Evolutionary conservation across 2,888 invertebrate species (phyloP), one percentile per base, ranked within the genome.

Genomic region (Molanna angustata): DNA sequence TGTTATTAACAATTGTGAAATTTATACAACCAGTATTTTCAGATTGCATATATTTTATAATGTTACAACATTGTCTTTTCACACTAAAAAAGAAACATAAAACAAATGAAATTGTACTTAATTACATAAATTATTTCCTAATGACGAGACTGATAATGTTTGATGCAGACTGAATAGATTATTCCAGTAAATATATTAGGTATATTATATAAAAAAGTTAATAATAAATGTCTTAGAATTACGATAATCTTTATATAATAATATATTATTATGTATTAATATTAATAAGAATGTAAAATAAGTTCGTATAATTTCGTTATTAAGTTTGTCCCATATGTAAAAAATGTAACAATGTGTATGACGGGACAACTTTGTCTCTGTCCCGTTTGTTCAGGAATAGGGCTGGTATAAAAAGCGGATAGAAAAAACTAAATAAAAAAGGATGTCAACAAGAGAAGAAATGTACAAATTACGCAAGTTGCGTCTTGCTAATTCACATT

Each of bases 111-210:
- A 27, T n/a, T n/a, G n/a, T n/a, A n/a, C n/a, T n/a, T n/a, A n/a
- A n/a, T n/a, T n/a, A n/a, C 37, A 52, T 42, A 42, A 51, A 54
- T 57, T 50, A 51, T 46, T 19, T 54, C 33, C 57, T 57, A 57
- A 57, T 57, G 57, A 57, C 57, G 52, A 57, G 57, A 57, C 54
- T 54, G 57, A 57, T 57, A 49, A 54, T 54, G 40, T 52, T 50
- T 51, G 32, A 57, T 57, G 54, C 51, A 57, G 54, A 56, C 52
- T 47, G 53, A 44, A 54, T 57, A 52, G 37, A 50, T 57, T 52
- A 49, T 53, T 54, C 54, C 54, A 54, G 54, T 52, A 49, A 53
- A 53, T 58, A 58, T 58, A 52, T 52, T 17, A 39, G 4, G 32
- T 49, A 43, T 56, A n/a, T n/a, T n/a, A 56, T 49, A 56, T 53